Evolutionary conservation across 2,888 invertebrate species (phyloP).

Genomic region (Coelogynopora nodosa): DNA sequence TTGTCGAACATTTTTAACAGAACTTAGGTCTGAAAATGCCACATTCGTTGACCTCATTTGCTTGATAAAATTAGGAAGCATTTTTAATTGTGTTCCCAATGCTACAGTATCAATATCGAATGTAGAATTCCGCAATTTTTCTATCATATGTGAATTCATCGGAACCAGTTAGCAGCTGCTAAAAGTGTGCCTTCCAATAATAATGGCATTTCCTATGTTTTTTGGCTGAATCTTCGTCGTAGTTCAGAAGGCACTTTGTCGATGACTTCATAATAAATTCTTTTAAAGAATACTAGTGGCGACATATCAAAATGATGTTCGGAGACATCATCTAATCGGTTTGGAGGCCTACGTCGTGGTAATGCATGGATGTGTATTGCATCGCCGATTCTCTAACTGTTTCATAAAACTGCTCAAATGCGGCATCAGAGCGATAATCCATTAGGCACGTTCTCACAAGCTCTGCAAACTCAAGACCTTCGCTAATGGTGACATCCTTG

Average conservation of each 20-base stretch:
- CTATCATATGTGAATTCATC: not conserved
- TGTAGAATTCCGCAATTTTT: not conserved
- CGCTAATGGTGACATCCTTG: constrained; percentile 40
- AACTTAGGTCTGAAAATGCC: not conserved
- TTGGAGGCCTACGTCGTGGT: not conserved
- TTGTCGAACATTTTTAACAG: not conserved
- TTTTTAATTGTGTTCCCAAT: not conserved
- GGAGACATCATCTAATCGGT: not conserved
- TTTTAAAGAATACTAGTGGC: not conserved
- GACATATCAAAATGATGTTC: not conserved
- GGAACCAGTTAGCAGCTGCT: not conserved
- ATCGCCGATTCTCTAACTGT: not conserved
- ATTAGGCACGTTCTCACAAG: not conserved
- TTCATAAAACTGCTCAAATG: not conserved
- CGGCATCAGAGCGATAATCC: not conserved
- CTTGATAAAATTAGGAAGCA: not conserved
- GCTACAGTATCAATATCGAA: not conserved
- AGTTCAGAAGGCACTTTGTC: not conserved
- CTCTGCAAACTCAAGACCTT: not conserved
- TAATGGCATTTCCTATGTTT: not conserved
- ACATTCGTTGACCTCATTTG: not conserved
- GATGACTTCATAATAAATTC: not conserved
- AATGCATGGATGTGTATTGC: not conserved
- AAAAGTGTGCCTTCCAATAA: not conserved
- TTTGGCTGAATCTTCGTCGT: not conserved